A percentile compares a stretch with the other conserved stretches of the same genome.
phyloP scores from a whole-genome alignment of 2,113 vertebrate genomes.

The Lepus americanus region DNA sequence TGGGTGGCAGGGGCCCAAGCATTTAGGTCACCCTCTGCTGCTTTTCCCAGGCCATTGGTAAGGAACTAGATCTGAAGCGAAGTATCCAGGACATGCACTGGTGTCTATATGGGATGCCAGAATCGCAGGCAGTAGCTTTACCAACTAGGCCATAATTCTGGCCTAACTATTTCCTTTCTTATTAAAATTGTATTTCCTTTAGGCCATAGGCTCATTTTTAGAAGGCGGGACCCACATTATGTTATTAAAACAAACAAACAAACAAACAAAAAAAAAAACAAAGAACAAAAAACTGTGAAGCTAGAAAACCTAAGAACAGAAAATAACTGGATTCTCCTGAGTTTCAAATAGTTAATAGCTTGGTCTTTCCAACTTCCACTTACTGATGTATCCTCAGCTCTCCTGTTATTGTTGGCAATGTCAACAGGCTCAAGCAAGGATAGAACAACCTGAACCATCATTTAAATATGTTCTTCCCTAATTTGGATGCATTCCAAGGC shows the following conservation, averaged over 20 bases:
- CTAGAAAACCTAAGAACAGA: neutral
- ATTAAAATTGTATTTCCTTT: neutral
- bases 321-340: neutral
- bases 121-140: too few relatives aligned
- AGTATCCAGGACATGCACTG: too few relatives aligned
- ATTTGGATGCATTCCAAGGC: neutral
- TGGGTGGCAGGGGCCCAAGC: too few relatives aligned
- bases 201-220: neutral
- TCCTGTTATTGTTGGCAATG: neutral
- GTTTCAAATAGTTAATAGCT: neutral
- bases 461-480: neutral
- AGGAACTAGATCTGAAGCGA: too few relatives aligned
- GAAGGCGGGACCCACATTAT: neutral
- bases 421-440: neutral
- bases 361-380: neutral
- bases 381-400: neutral
- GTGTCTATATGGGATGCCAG: too few relatives aligned
- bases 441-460: neutral
- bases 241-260: neutral
- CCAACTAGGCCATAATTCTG: too few relatives aligned
- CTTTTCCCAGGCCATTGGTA: too few relatives aligned
- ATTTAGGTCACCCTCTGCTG: too few relatives aligned
- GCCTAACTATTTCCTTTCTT: neutral
- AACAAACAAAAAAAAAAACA: neutral
- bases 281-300: neutral